Base-by-base conservation (phyloP, 2,888 invertebrate genomes). In the Apantesis nais region DNA sequence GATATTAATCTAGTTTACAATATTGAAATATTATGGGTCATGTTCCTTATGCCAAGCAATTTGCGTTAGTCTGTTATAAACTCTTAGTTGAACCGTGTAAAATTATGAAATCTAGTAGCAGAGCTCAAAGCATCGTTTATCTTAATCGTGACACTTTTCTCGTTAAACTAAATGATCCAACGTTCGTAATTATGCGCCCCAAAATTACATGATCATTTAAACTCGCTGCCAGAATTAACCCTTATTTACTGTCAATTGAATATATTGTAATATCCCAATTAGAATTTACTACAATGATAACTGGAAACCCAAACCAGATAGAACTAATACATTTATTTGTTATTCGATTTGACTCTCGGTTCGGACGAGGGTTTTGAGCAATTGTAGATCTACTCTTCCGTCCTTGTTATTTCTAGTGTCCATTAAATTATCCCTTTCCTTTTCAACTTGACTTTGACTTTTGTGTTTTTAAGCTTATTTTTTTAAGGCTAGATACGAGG, bases 311-410 rank as follows among this genome's bases (percentile, higher is more conserved):
- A 55, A 79, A 68, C 72, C 78, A 72, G 48, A 70, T 67, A 48
- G 74, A 78, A 78, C 73, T 78, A 76, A 76, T 74, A 77, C 66
- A 73, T 80, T 77, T 77, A 80, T 75, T 79, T 76, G 76, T 76
- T 79, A 82, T 76, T 78, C 68, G 78, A 79, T 78, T 77, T 75
- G 60, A 75, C 69, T 79, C 70, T 73, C 71, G 68, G 73, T 66
- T 70, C 66, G 74, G 75, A 82, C 70, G 73, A 78, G 72, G 79
- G 76, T 76, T 75, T 66, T 73, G 60, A 66, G 62, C 71, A 72
- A 74, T 74, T 82, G 75, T 70, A 73, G 73, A 68, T 74, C 61
- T 71, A 66, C 62, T 71, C 79, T 75, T 74, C 65, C 58, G 66
- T 62, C 71, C 71, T 63, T 80, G 73, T 79, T 82, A 78, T 79